Evolutionary conservation across 2,113 vertebrate genomes (phyloP).

Genomic region (Pelodiscus sinensis): DNA sequence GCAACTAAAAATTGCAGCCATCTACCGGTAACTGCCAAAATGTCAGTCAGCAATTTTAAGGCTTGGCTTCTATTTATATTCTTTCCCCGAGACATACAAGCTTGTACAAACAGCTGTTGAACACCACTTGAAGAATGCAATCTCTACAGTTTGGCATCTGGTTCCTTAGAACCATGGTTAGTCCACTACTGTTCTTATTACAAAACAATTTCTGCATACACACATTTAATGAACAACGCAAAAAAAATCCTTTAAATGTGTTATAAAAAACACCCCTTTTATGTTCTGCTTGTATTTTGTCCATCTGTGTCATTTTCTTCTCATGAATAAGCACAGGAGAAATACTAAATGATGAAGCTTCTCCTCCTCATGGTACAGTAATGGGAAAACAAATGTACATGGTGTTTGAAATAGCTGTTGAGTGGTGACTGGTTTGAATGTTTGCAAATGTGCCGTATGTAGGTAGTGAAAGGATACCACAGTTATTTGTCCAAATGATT

Average conservation of each 20-base stretch:
- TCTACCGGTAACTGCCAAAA: conserved; percentile 66
- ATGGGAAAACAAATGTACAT: conserved; percentile 29
- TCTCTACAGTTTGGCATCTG: neutral
- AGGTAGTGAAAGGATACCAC: neutral
- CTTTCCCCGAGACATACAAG: conserved; percentile 42
- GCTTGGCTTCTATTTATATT: conserved; percentile 34
- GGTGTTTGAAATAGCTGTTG: conserved; percentile 20
- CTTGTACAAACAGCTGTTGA: conserved; percentile 41
- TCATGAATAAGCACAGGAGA: neutral
- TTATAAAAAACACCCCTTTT: neutral
- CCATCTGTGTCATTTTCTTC: neutral
- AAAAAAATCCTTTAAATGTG: neutral
- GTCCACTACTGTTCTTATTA: conserved; percentile 10
- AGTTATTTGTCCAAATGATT: neutral
- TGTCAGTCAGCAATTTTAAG: conserved; percentile 40
- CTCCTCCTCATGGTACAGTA: neutral
- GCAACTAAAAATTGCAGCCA: conserved; percentile 70
- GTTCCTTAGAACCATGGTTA: conserved; percentile 28
- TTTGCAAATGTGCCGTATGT: neutral
- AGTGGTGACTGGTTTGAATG: conserved; percentile 17
- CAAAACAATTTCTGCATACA: neutral
- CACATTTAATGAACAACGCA: neutral
- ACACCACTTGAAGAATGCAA: conserved; percentile 20
- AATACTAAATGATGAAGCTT: conserved; percentile 53
- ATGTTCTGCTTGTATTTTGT: neutral